These are phyloP conservation scores for Cladopsammia gracilis DNA, from an alignment of 64 coral and sea anemone species.

Conservation along the genomic window DNA sequence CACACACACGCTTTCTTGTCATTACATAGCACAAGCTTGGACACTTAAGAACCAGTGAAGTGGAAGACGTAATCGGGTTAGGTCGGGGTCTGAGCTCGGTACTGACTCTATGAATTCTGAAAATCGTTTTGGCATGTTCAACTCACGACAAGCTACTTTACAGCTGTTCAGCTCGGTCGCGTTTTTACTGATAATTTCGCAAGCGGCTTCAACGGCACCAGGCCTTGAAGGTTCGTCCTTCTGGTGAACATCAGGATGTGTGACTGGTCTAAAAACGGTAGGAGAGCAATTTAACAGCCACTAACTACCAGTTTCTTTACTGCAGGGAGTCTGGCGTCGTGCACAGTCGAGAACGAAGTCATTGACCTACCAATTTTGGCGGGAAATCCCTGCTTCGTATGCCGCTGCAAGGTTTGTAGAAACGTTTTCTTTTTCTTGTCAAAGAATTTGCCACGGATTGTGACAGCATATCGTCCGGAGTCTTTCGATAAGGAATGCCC, in stretches of 20 bases:
- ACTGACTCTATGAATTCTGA: neutral
- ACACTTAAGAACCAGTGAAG: constrained; percentile 36
- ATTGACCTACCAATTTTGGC: constrained; percentile 53
- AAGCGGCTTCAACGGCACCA: neutral
- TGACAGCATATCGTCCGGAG: neutral
- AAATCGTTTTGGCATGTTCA: constrained; percentile 32
- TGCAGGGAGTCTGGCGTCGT: constrained; percentile 55
- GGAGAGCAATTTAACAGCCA: constrained; percentile 35
- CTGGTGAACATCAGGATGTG: too few species aligned
- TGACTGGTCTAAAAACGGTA: constrained; percentile 1
- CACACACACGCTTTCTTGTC: constrained; percentile 39
- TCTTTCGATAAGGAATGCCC: constrained; percentile 29
- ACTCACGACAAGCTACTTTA: neutral
- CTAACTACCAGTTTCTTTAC: constrained; percentile 40
- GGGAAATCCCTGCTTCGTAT: constrained; percentile 71
- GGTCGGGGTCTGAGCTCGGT: neutral
- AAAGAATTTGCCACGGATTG: constrained; percentile 28
- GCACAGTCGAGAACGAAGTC: constrained; percentile 48
- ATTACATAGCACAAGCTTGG: constrained; percentile 46
- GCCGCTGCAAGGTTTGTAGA: constrained; percentile 50
- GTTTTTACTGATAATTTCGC: constrained; percentile 19
- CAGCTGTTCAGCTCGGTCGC: constrained; percentile 17
- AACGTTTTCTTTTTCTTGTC: constrained; percentile 20
- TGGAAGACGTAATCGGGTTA: constrained; percentile 59
- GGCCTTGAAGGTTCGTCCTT: neutral